phyloP scores from a whole-genome alignment of 2,888 invertebrate species.

The Halictus quadricinctus region DNA sequence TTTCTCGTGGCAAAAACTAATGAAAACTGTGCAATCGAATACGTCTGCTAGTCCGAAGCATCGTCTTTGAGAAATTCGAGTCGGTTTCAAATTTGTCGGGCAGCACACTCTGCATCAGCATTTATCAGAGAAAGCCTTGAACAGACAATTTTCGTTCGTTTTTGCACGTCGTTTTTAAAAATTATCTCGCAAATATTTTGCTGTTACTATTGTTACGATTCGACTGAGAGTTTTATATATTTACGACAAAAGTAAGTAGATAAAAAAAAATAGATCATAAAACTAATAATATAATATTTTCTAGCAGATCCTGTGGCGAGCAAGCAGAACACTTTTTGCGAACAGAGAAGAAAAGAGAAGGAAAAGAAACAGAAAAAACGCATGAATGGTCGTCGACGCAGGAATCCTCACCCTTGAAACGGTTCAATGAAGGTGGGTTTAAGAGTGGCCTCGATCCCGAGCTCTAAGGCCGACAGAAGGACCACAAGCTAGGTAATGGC shows the following conservation, averaged over 20 bases:
- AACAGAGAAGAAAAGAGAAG: background rate
- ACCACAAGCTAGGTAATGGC: constrained; percentile 50
- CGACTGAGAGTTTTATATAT: too few species aligned
- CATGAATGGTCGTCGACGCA: constrained; percentile 23
- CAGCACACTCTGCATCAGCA: background rate
- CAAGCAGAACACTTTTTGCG: background rate
- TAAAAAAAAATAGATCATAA: too few species aligned
- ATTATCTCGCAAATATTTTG: too few species aligned
- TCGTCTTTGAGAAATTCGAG: background rate
- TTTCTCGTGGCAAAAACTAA: background rate
- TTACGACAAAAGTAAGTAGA: too few species aligned
- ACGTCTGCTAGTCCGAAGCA: too few species aligned
- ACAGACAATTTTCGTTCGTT: background rate
- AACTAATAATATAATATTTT: too few species aligned
- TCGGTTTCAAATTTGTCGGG: background rate
- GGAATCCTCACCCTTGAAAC: constrained; percentile 67
- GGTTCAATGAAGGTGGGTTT: constrained; percentile 32
- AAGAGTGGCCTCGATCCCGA: constrained; percentile 55
- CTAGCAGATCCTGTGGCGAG: too few species aligned
- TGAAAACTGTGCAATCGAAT: background rate
- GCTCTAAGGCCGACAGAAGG: constrained; percentile 42
- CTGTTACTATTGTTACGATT: too few species aligned
- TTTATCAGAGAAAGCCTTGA: background rate
- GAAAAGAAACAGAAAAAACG: background rate
- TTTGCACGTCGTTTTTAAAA: too few species aligned